Percentiles rank a stretch among this genome's conserved stretches.
These are phyloP conservation scores for Phymorhynchus buccinoides DNA, from an alignment of 1,140 invertebrate genomes.

Conservation along the genomic window DNA sequence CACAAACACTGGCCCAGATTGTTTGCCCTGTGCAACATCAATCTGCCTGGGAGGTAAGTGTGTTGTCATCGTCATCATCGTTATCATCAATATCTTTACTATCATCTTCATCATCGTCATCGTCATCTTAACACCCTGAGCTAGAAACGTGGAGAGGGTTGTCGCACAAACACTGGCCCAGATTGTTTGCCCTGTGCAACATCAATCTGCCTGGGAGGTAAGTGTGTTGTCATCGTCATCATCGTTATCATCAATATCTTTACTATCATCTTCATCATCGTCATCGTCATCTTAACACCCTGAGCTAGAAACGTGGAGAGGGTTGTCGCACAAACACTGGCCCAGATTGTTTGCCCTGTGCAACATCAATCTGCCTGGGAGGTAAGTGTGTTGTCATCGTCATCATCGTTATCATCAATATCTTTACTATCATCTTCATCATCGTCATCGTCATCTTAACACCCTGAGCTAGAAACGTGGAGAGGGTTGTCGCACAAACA, in stretches of 20 bases:
- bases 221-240: constrained; percentile 7
- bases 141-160: constrained; percentile 75
- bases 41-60: constrained; percentile 80
- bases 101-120: too few relatives aligned
- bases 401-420: too few relatives aligned
- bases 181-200: constrained; percentile 91
- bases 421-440: too few relatives aligned
- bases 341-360: constrained; percentile 89
- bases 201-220: constrained; percentile 85
- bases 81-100: too few relatives aligned
- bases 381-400: constrained; percentile 55
- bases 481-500: constrained; percentile 84
- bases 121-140: constrained; percentile 72
- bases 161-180: constrained; percentile 90
- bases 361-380: constrained; percentile 89
- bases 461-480: constrained; percentile 72
- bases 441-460: too few relatives aligned
- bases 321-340: constrained; percentile 90
- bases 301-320: constrained; percentile 71
- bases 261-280: too few relatives aligned
- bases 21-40: constrained; percentile 92
- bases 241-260: too few relatives aligned
- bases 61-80: too few relatives aligned
- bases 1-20: constrained; percentile 91
- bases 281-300: too few relatives aligned